Conservation (phyloP, 2,888 invertebrate genomes). For the Polylopha cassiicola region DNA sequence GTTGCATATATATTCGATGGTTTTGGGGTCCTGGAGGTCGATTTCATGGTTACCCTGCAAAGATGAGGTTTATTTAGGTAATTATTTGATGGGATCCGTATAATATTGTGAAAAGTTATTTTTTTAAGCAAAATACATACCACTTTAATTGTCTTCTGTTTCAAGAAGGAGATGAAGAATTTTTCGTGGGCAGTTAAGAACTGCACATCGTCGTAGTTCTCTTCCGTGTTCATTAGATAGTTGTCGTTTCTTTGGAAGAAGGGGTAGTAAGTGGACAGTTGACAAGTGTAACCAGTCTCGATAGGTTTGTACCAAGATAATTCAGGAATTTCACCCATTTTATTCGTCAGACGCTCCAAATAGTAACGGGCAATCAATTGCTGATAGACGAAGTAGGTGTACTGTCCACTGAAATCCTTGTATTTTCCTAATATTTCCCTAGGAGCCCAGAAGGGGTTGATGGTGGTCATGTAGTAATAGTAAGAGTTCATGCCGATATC, state of each 20-base stretch:
- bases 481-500: slow-evolving; percentile 82
- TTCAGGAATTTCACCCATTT: slow-evolving; percentile 77
- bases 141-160: too few relatives aligned
- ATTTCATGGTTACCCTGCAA: slow-evolving; percentile 53
- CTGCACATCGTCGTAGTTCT: too few relatives aligned
- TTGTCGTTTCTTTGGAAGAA: slow-evolving; percentile 78
- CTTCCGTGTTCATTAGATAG: too few relatives aligned
- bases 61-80: too few relatives aligned
- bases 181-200: too few relatives aligned
- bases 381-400: slow-evolving; percentile 81
- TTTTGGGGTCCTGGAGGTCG: slow-evolving; percentile 52
- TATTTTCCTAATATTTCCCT: slow-evolving; percentile 63
- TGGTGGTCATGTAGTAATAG: slow-evolving; percentile 80
- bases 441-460: slow-evolving; percentile 80
- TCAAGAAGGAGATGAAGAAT: too few relatives aligned
- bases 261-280: slow-evolving; percentile 45
- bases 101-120: too few relatives aligned
- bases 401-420: slow-evolving; percentile 80
- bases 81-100: too few relatives aligned
- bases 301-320: slow-evolving; percentile 77
- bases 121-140: too few relatives aligned
- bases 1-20: slow-evolving; percentile 75
- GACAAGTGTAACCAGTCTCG: slow-evolving; percentile 49
- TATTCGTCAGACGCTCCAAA: slow-evolving; percentile 81
- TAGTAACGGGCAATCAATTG: slow-evolving; percentile 83